Conservation (phyloP, 2,888 invertebrate species). For the Pristionchus exspectatus region DNA sequence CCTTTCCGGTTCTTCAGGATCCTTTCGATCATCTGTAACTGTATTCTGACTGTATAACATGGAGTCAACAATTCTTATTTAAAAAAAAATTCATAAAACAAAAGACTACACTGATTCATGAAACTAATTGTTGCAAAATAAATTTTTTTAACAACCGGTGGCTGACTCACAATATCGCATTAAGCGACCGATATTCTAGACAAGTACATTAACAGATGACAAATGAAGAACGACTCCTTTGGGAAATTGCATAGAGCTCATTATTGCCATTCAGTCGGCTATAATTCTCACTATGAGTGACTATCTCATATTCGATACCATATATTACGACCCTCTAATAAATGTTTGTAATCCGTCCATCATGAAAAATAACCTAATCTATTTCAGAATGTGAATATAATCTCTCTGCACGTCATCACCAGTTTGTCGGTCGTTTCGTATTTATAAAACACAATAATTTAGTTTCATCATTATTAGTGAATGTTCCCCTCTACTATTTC, state of each 20-base stretch:
- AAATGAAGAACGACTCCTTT: not conserved
- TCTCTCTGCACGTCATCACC: not conserved
- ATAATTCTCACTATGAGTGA: not conserved
- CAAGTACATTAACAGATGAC: not conserved
- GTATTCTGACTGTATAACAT: no score
- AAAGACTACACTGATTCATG: no score
- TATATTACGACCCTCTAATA: not conserved
- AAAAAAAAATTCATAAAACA: no score
- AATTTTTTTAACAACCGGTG: no score
- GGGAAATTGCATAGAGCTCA: not conserved
- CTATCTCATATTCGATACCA: not conserved
- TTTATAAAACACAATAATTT: not conserved
- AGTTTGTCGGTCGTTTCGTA: not conserved
- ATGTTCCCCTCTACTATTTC: not conserved
- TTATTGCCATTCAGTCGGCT: not conserved
- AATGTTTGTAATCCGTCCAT: not conserved
- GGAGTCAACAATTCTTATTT: no score
- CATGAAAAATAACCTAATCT: not conserved
- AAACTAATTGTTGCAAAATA: no score
- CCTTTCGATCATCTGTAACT: not conserved
- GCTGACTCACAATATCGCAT: not conserved
- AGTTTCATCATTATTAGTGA: not conserved
- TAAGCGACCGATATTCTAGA: not conserved
- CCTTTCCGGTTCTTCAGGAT: not conserved
- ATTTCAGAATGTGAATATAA: not conserved